Conservation (phyloP, 2,888 invertebrate genomes). For the Rhingia rostrata region DNA sequence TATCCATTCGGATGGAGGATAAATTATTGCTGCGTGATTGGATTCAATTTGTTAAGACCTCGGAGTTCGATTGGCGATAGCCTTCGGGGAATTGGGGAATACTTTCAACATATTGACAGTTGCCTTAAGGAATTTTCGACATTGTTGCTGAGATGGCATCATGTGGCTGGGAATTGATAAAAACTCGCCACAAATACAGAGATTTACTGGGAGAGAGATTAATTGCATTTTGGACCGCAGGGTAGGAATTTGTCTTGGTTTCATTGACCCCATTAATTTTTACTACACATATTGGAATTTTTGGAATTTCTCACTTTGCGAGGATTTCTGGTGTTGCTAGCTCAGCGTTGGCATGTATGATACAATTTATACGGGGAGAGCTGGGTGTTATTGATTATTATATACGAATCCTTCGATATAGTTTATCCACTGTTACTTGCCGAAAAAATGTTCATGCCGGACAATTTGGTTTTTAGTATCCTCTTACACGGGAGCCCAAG, state of each 20-base stretch:
- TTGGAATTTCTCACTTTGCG: too few species aligned
- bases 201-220: not conserved
- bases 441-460: too few species aligned
- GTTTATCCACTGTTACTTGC: too few species aligned
- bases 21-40: conserved; percentile 51
- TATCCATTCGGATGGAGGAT: conserved; percentile 42
- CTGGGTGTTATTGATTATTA: too few species aligned
- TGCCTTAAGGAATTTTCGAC: conserved; percentile 11
- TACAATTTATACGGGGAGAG: too few species aligned
- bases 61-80: conserved; percentile 1
- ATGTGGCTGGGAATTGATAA: not conserved
- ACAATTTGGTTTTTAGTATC: too few species aligned
- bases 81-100: conserved; percentile 7
- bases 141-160: not conserved
- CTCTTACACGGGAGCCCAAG: too few species aligned
- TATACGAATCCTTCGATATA: too few species aligned
- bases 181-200: conserved; percentile 12
- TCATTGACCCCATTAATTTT: too few species aligned
- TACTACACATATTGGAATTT: too few species aligned
- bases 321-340: too few species aligned
- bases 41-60: conserved; percentile 53
- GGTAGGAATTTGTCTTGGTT: not conserved
- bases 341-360: too few species aligned
- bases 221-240: conserved; percentile 7
- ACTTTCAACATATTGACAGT: conserved; percentile 43